Evolutionary conservation across 23 tunicate species (phyloP).

Genomic region (Botrylloides violaceus): DNA sequence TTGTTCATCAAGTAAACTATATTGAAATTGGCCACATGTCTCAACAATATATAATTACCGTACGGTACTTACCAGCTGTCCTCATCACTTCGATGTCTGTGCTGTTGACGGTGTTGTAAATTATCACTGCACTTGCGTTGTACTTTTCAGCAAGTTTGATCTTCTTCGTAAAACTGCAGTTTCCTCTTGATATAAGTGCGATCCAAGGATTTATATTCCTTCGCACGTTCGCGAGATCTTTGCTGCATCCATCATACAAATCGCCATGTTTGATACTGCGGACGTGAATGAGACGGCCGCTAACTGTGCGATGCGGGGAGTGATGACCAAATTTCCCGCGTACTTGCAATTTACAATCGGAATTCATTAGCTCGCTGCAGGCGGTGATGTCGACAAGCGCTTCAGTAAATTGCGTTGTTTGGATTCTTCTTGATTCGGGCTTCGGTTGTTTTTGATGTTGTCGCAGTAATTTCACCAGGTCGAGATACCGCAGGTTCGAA

Average conservation of each 20-base stretch:
- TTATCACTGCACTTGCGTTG: constrained; percentile 79
- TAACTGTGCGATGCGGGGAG: constrained; percentile 16
- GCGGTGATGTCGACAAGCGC: neutral
- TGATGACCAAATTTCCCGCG: constrained; percentile 60
- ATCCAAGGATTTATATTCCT: constrained; percentile 42
- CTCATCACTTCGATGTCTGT: constrained; percentile 44
- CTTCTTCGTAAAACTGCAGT: constrained; percentile 61
- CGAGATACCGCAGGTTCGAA: neutral
- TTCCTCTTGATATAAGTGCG: constrained; percentile 67
- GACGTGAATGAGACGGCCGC: constrained; percentile 54
- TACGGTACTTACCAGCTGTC: constrained; percentile 51
- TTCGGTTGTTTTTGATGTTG: neutral
- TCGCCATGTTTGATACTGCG: constrained; percentile 21
- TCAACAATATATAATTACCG: no score
- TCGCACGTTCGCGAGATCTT: constrained; percentile 24
- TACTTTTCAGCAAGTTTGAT: constrained; percentile 52
- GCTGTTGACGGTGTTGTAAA: constrained; percentile 45
- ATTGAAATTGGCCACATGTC: no score
- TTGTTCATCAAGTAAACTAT: no score
- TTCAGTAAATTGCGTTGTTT: neutral
- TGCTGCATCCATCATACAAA: constrained; percentile 54
- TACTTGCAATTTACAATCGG: neutral
- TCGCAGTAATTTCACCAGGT: neutral
- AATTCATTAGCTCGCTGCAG: neutral
- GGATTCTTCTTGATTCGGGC: neutral